Evolutionary conservation across 1,140 invertebrate species (phyloP).

Genomic region (Acromyrmex charruanus): DNA sequence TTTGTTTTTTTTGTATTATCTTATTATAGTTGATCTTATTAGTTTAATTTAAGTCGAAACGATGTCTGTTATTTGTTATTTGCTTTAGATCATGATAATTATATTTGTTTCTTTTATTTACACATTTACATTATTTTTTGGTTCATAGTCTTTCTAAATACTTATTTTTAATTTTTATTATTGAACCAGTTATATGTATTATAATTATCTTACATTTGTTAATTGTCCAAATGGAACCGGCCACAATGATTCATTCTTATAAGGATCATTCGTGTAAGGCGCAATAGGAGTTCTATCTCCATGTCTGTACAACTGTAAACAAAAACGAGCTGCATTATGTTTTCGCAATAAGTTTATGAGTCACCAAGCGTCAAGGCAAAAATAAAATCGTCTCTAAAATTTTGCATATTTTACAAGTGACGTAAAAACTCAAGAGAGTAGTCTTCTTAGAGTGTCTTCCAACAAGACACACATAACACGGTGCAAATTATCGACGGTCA

Average conservation of each 20-base stretch:
- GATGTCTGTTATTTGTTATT: too few relatives aligned
- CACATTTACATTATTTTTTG: too few relatives aligned
- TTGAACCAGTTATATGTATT: not conserved
- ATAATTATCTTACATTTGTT: slow-evolving; percentile 89
- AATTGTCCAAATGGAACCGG: slow-evolving; percentile 92
- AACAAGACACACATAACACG: too few relatives aligned
- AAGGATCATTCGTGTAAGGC: slow-evolving; percentile 93
- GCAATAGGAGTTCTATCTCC: slow-evolving; percentile 93
- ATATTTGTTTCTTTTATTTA: too few relatives aligned
- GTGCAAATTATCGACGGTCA: too few relatives aligned
- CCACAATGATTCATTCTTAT: slow-evolving; percentile 89
- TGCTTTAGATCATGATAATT: too few relatives aligned
- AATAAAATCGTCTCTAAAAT: slow-evolving; percentile 4
- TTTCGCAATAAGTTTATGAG: not conserved
- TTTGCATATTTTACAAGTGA: not conserved
- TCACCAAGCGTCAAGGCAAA: not conserved
- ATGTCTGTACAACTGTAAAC: slow-evolving; percentile 90
- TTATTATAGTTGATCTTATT: too few relatives aligned
- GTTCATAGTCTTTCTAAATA: too few relatives aligned
- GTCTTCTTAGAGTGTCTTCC: too few relatives aligned
- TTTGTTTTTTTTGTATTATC: too few relatives aligned
- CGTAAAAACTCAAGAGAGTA: not conserved
- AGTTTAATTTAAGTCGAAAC: too few relatives aligned
- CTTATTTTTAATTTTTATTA: too few relatives aligned
- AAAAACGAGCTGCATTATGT: slow-evolving; percentile 37